A percentile compares a stretch with the other conserved stretches of the same genome.
phyloP scores from a whole-genome alignment of 2,113 vertebrate genomes.

The Phasianus colchicus region DNA sequence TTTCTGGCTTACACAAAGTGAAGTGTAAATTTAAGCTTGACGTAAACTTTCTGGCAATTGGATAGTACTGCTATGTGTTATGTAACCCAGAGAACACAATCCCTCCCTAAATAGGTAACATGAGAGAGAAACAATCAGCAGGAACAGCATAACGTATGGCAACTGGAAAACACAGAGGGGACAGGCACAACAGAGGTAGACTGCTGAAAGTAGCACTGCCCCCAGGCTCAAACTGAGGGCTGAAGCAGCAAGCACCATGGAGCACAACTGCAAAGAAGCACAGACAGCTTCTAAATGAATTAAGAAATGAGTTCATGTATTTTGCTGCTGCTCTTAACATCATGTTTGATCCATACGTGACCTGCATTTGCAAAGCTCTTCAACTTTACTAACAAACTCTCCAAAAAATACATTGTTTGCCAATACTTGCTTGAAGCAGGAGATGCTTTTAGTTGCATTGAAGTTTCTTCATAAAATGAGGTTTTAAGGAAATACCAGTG shows the following conservation, averaged over 20 bases:
- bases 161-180: rapidly evolving
- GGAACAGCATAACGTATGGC: background rate
- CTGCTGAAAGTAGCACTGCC: rapidly evolving
- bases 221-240: background rate
- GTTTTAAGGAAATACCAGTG: background rate
- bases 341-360: background rate
- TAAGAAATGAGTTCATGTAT: background rate
- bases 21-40: background rate
- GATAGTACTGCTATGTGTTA: background rate
- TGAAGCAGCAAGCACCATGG: background rate
- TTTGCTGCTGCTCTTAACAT: background rate
- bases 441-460: background rate
- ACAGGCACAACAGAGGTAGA: background rate
- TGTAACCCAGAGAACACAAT: background rate
- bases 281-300: background rate
- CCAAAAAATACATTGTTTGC: background rate
- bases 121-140: background rate
- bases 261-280: background rate
- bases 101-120: background rate
- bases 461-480: background rate
- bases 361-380: background rate
- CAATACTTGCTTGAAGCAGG: background rate
- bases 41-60: background rate
- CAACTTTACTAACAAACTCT: background rate
- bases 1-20: background rate